Evolutionary conservation across 2,113 vertebrate genomes (phyloP), one percentile per base, ranked within the genome.

Genomic region (Thryonomys swinderianus): DNA sequence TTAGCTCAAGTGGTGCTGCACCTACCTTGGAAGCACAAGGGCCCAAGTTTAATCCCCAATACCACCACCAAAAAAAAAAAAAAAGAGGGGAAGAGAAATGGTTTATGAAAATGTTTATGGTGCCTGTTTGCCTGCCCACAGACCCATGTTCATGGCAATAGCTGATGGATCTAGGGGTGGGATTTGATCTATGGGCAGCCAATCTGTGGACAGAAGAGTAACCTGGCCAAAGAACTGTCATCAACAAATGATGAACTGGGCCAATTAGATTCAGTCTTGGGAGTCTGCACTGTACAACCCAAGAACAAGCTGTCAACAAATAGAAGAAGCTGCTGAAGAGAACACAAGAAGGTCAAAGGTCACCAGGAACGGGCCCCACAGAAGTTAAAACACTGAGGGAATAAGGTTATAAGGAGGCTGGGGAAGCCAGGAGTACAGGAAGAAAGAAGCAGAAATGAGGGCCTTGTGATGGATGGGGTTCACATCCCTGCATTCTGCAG

Each of bases 281-380:
- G 73, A 59, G 42, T 34, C 45, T 87, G 82, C 92, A 86, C 37
- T 83, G 55, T 23, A n/a, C 90, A 90, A 85, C 83, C 25, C 74
- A 62, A n/a, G 59, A 74, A 85, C 40, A 73, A 66, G n/a, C 40
- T 85, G 18, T 32, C 40, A 53, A 32, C 27, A 86, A 64, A 40
- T 18, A 48, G 42, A 76, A 84, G 73, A 79, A 95, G 25, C 20
- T 23, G 23, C 40, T 42, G 42, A 42, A 87, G 85, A 71, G 42
- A 76, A 40, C 64, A 62, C 12, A 57, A 79, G 62, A 62, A 32
- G 45, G 48, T 53, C 66, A 62, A 42, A 83, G 71, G 45, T 37
- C 53, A 71, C 32, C 61, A 20, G 85, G n/a, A 64, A 5, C 23
- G 61, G 13, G 13, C 27, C 23, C 48, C 32, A 34, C 0, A 7